Base-by-base conservation (phyloP, 2,113 vertebrate species). In the human region DNA sequence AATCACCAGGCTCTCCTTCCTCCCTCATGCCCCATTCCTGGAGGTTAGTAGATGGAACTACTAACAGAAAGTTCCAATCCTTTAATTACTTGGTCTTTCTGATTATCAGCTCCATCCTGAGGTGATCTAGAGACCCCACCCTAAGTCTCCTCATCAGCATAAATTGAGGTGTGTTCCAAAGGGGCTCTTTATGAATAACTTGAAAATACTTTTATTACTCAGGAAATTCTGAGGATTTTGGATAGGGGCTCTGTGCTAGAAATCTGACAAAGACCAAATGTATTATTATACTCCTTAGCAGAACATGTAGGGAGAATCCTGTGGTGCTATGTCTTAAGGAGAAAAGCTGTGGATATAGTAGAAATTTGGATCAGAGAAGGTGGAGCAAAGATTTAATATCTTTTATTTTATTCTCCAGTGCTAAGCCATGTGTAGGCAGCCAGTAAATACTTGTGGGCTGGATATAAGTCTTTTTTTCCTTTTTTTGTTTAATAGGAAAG, bases 401-500 rank as follows among this genome's bases (percentile, higher is more conserved):
- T 95, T 96, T 68, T n/a, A 20, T 84, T 79, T 86, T 23, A 50
- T 45, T 96, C 22, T 89, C 70, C 23, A 94, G 7, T 70, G 32
- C 52, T 79, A 75, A 75, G 14, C 13, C 11, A 64, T 30, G 6
- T 48, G 9, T 83, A 7, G 81, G 66, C 38, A 95, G 3, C 22
- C 32, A 13, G 20, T 38, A 76, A 55, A 82, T 82, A 84, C 32
- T 87, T 64, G 12, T 35, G 66, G 83, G 13, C 72, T 72, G 45
- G 14, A 40, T 79, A 78, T 82, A 73, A 78, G 75, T 80, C 32
- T 93, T 93, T 97, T n/a, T 97, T 97, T 73, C 38, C 38, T 64
- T 73, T 78, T 98, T 94, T 30, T 94, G 2, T 90, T 30, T 96
- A 85, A 92, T 97, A 99, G 99, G 99, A 97, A 99, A 99, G 95